Evolutionary conservation across 2,888 invertebrate genomes (phyloP), one percentile per base, ranked within the genome.

Genomic region (Dorcus hopei): DNA sequence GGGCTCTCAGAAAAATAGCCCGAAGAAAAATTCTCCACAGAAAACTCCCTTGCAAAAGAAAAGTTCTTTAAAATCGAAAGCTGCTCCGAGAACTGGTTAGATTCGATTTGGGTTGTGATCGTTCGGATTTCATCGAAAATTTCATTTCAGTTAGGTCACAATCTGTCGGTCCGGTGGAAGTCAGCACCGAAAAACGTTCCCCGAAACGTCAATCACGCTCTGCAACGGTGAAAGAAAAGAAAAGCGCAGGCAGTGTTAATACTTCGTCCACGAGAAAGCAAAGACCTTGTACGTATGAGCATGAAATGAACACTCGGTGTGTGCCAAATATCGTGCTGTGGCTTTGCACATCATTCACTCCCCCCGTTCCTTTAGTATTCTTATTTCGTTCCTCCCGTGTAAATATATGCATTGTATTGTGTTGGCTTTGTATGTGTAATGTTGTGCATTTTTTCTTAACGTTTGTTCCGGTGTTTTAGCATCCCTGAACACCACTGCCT

Each of bases 181-280:
- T 81, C 65, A 80, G 81, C 62, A 59, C 66, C 52, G 86, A 87
- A 72, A 89, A 87, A 79, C 82, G 85, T 66, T 92, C 92, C 52
- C 91, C 92, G 26, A 90, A 91, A 72, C 87, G 91, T 65, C 89
- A 90, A 70, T 86, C 89, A 49, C 84, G 86, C 72, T 85, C 87
- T 14, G 85, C 86, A 41, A 83, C 85, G 70, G 82, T 85, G 1
- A 79, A 85, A 80, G 84, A 85, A 79, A 84, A 85, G 79, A 83
- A 85, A 81, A 86, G 85, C 80, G 84, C 83, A 70, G 81, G 79
- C 56, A 84, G 80, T 80, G 83, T 83, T 73, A 80, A 83, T 77
- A 82, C 83, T 77, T 81, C 83, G 63, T 74, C 77, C 64, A 77
- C 74, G 77, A 82, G 76, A 82, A 86, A 87, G 78, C 83, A 87